Evolutionary conservation across 2,888 invertebrate genomes (phyloP).

Genomic region (Diadegma fenestrale): DNA sequence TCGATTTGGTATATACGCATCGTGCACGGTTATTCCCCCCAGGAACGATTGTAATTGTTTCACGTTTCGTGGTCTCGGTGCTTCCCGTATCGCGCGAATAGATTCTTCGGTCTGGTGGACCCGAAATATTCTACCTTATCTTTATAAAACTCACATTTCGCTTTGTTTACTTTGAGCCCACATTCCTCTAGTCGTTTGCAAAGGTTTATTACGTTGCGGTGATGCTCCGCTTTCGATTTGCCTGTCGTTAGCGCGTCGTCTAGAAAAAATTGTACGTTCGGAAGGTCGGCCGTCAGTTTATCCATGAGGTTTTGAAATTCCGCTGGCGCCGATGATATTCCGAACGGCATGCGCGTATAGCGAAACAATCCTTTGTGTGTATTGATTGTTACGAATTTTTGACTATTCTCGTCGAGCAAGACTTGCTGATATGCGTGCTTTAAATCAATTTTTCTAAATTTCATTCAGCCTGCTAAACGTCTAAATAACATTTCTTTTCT

Average conservation of each 20-base stretch:
- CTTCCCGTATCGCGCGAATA: constrained; percentile 30
- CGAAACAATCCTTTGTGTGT: constrained; percentile 32
- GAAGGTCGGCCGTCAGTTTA: constrained; percentile 23
- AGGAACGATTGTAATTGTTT: constrained; percentile 33
- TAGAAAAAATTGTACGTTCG: constrained; percentile 31
- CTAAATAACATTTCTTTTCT: constrained; percentile 33
- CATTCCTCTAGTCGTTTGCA: constrained; percentile 37
- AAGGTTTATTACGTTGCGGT: constrained; percentile 20
- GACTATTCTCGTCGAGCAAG: constrained; percentile 41
- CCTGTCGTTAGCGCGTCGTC: constrained; percentile 32
- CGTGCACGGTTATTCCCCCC: constrained; percentile 30
- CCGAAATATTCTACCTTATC: constrained; percentile 21
- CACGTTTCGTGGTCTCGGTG: constrained; percentile 30
- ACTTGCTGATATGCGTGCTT: constrained; percentile 38
- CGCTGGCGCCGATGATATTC: constrained; percentile 43
- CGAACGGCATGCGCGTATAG: constrained; percentile 43
- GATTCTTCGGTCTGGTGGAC: constrained; percentile 36
- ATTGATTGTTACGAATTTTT: constrained; percentile 38
- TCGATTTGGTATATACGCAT: constrained; percentile 40
- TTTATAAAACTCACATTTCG: constrained; percentile 27
- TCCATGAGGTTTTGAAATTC: constrained; percentile 38
- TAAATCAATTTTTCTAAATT: constrained; percentile 44
- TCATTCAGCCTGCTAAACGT: constrained; percentile 4
- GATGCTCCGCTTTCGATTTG: constrained; percentile 24
- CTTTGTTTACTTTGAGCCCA: constrained; percentile 23